Conservation (phyloP, 35 echinoderm and acorn worm genomes). For the Apostichopus parvimensis region DNA sequence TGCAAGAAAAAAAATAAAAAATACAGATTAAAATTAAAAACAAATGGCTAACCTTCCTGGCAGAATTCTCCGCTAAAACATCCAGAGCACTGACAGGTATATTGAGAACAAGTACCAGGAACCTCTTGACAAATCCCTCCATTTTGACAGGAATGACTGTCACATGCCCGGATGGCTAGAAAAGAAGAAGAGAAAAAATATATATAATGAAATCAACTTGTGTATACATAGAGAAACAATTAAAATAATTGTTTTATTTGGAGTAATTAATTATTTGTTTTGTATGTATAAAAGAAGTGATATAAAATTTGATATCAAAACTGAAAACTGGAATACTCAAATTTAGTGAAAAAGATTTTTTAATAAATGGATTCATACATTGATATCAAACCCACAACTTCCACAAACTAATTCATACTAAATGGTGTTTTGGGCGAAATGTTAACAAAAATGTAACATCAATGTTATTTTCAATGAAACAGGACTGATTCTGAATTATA, state of each 20-base stretch:
- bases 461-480: too few species aligned
- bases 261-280: too few species aligned
- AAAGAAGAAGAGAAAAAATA: background rate
- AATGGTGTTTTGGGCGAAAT: too few species aligned
- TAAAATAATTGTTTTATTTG: background rate
- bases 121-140: conserved; percentile 47
- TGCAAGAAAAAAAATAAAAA: background rate
- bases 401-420: too few species aligned
- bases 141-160: conserved; percentile 48
- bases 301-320: too few species aligned
- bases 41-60: conserved; percentile 26
- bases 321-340: too few species aligned
- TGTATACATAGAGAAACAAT: background rate
- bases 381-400: too few species aligned
- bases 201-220: background rate
- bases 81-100: conserved; percentile 40
- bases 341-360: too few species aligned
- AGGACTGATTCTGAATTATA: too few species aligned
- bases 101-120: background rate
- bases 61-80: conserved; percentile 47
- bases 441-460: too few species aligned
- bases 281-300: too few species aligned
- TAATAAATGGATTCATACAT: too few species aligned
- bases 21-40: background rate
- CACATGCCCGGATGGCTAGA: conserved; percentile 56